Base-by-base conservation (phyloP, 1,140 invertebrate species). In the Penaeus japonicus region DNA sequence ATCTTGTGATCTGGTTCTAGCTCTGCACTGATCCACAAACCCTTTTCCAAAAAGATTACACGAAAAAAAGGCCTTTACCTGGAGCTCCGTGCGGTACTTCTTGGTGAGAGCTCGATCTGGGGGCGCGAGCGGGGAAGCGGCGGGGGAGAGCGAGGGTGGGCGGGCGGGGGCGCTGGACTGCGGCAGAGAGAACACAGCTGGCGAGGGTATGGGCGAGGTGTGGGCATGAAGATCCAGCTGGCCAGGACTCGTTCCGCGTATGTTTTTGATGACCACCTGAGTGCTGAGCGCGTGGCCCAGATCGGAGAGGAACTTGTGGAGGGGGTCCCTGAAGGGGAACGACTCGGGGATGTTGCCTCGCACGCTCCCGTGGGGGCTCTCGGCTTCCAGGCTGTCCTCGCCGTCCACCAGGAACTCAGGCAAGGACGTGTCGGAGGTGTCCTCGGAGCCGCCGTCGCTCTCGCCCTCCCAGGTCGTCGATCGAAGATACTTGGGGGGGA, bases 261-360 rank as follows among this genome's bases (percentile, higher is more conserved):
- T 75, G 70, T 90, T 82, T 80, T 88, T 88, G 47, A 90, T 90
- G 82, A 90, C 82, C 55, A 90, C 89, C 54, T 90, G 82, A 4
- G 82, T 90, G 77, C 85, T 70, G 62, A 88, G 62, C 22, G 87
- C 78, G 39, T 89, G 83, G 18, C 89, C 83, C n/a, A 90, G 65
- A 53, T 90, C 89, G 4, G 81, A 39, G n/a, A 90, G 83, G 77
- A 90, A 90, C 79, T 88, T 89, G 54, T 83, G 82, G 35, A 90
- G 62, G 1, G 89, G 84, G 18, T 85, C 87, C 70, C 84, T 82
- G 54, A 85, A 87, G 55, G 87, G 83, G 30, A 89, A 90, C 27
- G 84, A 59, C 30, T 85, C 78, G 10, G 89, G 87, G 73, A 89
- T 89, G 62, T 85, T 75, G 65, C 89, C 84, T n/a, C 82, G 86